Conservation (phyloP, 2,113 vertebrate species). For the Petroica traversi region DNA sequence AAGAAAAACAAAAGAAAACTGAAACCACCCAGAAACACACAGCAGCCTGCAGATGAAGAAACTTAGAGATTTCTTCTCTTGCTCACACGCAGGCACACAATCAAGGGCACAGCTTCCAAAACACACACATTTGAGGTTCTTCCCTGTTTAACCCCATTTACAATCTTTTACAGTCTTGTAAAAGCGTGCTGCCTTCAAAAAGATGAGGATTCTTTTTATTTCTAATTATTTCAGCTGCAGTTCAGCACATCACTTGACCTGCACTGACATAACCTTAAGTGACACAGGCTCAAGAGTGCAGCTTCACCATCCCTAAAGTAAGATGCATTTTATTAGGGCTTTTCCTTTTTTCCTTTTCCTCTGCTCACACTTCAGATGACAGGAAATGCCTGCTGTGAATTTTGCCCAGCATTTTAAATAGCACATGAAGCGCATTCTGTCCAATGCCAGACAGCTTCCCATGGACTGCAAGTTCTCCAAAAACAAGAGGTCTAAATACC, state of each 20-base stretch:
- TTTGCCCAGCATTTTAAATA: constrained; percentile 10
- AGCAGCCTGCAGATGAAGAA: background rate
- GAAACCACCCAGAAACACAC: background rate
- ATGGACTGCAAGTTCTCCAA: background rate
- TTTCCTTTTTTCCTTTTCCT: background rate
- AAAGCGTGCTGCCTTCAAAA: background rate
- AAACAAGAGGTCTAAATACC: background rate
- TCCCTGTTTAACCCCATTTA: background rate
- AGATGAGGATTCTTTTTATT: background rate
- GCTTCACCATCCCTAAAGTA: background rate
- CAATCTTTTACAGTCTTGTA: background rate
- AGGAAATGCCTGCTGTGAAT: constrained; percentile 25
- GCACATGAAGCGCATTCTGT: background rate
- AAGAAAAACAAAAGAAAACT: background rate
- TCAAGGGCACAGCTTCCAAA: background rate
- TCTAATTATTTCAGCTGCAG: background rate
- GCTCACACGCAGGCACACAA: background rate
- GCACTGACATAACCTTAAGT: background rate
- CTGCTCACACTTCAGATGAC: background rate
- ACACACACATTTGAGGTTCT: rapidly evolving
- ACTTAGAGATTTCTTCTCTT: background rate
- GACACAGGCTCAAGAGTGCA: background rate
- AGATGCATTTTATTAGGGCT: background rate
- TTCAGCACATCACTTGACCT: background rate
- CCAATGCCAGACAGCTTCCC: background rate